phyloP scores from a whole-genome alignment of 2,888 invertebrate species.

The Epinotia ramella region DNA sequence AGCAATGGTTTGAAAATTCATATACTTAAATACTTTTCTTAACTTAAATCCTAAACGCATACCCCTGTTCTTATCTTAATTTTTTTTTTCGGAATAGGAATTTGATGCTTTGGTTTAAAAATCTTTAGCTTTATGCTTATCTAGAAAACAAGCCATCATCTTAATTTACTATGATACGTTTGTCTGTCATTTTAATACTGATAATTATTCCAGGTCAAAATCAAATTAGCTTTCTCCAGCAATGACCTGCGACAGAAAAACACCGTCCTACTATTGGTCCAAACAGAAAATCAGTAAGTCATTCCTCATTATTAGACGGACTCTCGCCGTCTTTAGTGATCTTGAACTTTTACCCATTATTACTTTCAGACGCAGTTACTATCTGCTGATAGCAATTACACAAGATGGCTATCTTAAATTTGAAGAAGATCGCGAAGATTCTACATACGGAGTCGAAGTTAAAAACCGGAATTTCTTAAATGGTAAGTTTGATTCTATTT shows the following conservation, averaged over 20 bases:
- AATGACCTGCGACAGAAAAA: constrained; percentile 91
- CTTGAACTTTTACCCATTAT: neutral
- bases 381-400: constrained; percentile 92
- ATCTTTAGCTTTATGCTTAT: no score
- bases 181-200: neutral
- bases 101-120: no score
- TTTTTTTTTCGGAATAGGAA: no score
- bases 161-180: no score
- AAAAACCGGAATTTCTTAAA: constrained; percentile 93
- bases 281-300: constrained; percentile 92
- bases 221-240: constrained; percentile 95
- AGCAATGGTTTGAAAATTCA: constrained; percentile 8
- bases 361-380: constrained; percentile 90
- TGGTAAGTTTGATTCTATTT: constrained; percentile 79
- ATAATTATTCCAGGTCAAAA: constrained; percentile 87
- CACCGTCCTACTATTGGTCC: constrained; percentile 91
- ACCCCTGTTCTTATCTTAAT: no score
- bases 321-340: neutral
- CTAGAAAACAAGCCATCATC: no score
- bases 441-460: constrained; percentile 90
- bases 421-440: constrained; percentile 93
- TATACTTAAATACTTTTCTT: no score
- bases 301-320: neutral
- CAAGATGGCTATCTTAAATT: constrained; percentile 93
- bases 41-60: no score